Evolutionary conservation across 2,113 vertebrate genomes (phyloP).

Genomic region (Centropus unirufus): DNA sequence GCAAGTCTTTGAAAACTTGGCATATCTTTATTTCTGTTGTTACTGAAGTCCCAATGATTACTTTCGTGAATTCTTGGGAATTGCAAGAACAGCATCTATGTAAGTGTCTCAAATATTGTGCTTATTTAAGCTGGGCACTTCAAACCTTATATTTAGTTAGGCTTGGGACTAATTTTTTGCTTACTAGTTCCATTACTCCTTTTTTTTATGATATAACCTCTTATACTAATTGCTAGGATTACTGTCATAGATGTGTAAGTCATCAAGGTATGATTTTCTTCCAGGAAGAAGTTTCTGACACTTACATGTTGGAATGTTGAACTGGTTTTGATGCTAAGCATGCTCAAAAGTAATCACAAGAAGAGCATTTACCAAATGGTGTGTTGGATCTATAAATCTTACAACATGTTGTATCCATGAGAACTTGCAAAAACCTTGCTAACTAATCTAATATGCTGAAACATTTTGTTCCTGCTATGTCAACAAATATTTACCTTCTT

Average conservation of each 20-base stretch:
- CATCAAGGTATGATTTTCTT: background rate
- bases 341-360: background rate
- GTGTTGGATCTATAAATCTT: background rate
- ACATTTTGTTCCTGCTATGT: background rate
- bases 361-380: background rate
- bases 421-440: constrained; percentile 22
- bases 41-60: background rate
- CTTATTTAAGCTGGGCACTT: background rate
- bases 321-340: background rate
- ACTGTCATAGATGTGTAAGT: background rate
- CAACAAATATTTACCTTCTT: constrained; percentile 14
- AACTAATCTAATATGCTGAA: background rate
- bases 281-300: background rate
- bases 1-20: background rate
- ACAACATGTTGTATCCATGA: background rate
- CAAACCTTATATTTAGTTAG: background rate
- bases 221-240: background rate
- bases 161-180: background rate
- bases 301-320: background rate
- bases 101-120: background rate
- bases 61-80: background rate
- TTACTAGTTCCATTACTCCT: background rate
- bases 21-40: background rate
- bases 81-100: background rate
- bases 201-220: background rate